phyloP scores from a whole-genome alignment of 2,797 vertebrate genomes.

The Cirrhinus molitorella region DNA sequence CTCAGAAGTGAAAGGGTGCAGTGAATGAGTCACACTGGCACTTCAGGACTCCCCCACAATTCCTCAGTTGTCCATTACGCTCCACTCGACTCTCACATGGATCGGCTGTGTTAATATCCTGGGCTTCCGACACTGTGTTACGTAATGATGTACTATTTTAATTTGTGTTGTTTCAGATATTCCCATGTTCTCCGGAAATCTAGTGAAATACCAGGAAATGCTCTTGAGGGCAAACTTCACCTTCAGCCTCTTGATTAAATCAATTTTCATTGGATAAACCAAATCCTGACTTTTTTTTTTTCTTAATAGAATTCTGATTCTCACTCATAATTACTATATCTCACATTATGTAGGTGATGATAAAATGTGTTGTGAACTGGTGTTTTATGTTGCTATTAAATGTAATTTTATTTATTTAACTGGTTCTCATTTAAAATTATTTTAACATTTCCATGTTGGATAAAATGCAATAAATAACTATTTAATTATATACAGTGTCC shows the following conservation, averaged over 20 bases:
- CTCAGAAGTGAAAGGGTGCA: constrained; percentile 27
- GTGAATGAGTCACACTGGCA: constrained; percentile 49
- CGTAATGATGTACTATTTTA: not conserved
- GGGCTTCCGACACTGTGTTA: not conserved
- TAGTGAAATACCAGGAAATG: not conserved
- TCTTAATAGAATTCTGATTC: not conserved
- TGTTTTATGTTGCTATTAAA: not conserved
- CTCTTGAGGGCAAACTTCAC: not conserved
- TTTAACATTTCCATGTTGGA: not conserved
- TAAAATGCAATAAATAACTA: not conserved
- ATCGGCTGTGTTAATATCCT: not conserved
- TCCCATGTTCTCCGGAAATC: not conserved
- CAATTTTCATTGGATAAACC: not conserved
- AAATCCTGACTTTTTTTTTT: not conserved
- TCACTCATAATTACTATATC: not conserved
- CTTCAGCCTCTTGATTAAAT: not conserved
- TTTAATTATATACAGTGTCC: not conserved
- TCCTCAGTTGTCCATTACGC: not conserved
- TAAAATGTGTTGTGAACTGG: not conserved
- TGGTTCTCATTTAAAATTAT: not conserved
- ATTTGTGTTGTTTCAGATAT: not conserved
- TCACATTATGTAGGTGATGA: too few species aligned
- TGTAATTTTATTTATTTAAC: not conserved
- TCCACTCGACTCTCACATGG: not conserved
- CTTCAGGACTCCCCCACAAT: constrained; percentile 47